Percentiles rank a stretch among this genome's conserved stretches.
Evolutionary conservation across 2,113 vertebrate species (phyloP).

Genomic region (Python bivittatus): DNA sequence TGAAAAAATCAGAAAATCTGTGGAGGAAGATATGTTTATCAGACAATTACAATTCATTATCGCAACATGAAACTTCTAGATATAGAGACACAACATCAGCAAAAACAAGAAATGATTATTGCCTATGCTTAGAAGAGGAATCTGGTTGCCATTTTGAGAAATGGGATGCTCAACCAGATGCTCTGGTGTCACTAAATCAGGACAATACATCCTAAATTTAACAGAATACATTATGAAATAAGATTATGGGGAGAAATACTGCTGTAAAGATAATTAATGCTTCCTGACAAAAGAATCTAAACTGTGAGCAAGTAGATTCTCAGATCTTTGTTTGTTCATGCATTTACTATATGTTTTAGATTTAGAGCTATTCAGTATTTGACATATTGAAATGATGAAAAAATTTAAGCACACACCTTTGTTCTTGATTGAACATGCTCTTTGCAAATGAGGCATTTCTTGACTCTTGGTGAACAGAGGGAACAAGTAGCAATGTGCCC

Average conservation of each 20-base stretch:
- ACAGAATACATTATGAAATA: background rate
- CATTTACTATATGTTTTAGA: background rate
- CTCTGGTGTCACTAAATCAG: background rate
- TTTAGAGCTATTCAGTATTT: background rate
- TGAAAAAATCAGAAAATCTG: background rate
- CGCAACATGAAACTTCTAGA: background rate
- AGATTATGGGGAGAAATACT: background rate
- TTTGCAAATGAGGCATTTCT: constrained; percentile 99
- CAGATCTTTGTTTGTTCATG: background rate
- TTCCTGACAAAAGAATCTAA: background rate
- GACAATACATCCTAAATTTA: background rate
- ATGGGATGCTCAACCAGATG: background rate
- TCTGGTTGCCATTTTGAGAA: background rate
- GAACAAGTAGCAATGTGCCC: constrained; percentile 98
- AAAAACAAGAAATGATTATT: background rate
- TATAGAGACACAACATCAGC: background rate
- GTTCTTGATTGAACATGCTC: constrained; percentile 98
- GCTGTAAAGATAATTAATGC: background rate
- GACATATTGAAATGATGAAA: constrained; percentile 8
- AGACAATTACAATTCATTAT: background rate
- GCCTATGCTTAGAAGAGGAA: background rate
- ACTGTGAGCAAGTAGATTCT: background rate
- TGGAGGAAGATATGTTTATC: background rate
- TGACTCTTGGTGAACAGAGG: constrained; percentile 97
- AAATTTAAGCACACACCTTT: constrained; percentile 80